Conservation (phyloP, 2,113 vertebrate genomes). For the Lagenorhynchus albirostris region DNA sequence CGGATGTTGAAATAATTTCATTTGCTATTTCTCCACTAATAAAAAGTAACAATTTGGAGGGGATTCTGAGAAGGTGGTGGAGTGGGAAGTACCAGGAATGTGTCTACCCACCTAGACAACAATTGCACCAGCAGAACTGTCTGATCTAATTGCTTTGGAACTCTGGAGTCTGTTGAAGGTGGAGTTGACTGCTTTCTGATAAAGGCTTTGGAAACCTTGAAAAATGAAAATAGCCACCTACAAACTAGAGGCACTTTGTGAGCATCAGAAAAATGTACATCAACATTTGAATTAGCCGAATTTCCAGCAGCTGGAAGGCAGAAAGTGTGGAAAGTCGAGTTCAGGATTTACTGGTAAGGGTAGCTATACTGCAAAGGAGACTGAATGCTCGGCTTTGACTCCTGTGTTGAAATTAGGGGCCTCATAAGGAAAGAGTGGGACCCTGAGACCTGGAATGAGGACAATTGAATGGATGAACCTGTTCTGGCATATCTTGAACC, state of each 20-base stretch:
- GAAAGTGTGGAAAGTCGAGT: neutral
- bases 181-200: neutral
- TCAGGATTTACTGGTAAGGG: neutral
- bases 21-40: neutral
- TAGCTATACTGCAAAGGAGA: neutral
- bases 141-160: neutral
- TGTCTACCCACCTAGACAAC: neutral
- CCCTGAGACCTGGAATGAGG: neutral
- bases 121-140: neutral
- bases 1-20: neutral
- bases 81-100: neutral
- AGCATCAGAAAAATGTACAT: neutral
- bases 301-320: neutral
- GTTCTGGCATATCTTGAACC: neutral
- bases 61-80: neutral
- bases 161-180: neutral
- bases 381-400: neutral
- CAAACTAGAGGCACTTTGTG: neutral
- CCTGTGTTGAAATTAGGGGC: neutral
- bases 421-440: neutral
- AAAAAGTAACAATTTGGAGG: neutral
- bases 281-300: neutral
- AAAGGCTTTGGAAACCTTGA: neutral
- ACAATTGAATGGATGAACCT: neutral
- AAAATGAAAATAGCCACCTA: neutral